A percentile compares a stretch with the other conserved stretches of the same genome.
Evolutionary conservation across 2,113 vertebrate species (phyloP).

Genomic region (Nothocercus julius): DNA sequence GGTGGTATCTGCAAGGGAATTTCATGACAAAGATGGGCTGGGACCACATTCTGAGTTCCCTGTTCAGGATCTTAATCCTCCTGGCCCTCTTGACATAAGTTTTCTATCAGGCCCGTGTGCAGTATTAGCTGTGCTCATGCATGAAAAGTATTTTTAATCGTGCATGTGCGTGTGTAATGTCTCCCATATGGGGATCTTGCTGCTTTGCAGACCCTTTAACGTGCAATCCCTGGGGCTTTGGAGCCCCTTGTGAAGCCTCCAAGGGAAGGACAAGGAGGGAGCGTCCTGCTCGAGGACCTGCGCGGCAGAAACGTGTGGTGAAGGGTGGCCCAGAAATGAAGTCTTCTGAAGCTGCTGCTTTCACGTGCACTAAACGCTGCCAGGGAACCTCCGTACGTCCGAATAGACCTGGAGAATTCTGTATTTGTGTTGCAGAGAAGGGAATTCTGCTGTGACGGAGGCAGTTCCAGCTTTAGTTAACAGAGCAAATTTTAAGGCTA

Average conservation of each 20-base stretch:
- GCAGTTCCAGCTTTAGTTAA: neutral
- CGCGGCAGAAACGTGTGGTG: neutral
- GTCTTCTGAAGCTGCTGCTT: neutral
- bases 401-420: neutral
- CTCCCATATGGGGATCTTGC: neutral
- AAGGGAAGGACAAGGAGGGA: neutral
- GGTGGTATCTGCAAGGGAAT: neutral
- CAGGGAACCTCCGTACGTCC: neutral
- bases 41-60: neutral
- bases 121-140: neutral
- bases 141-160: neutral
- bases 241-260: neutral
- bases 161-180: neutral
- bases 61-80: neutral
- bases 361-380: neutral
- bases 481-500: neutral
- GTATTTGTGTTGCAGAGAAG: neutral
- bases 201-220: neutral
- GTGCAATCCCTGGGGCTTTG: neutral
- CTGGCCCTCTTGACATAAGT: neutral
- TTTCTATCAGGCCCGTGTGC: neutral
- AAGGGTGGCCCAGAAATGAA: neutral
- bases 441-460: neutral
- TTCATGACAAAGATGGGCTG: neutral
- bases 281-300: rapidly evolving